phyloP scores from a whole-genome alignment of 2,888 invertebrate species.

The Himalopsyche tibetana region DNA sequence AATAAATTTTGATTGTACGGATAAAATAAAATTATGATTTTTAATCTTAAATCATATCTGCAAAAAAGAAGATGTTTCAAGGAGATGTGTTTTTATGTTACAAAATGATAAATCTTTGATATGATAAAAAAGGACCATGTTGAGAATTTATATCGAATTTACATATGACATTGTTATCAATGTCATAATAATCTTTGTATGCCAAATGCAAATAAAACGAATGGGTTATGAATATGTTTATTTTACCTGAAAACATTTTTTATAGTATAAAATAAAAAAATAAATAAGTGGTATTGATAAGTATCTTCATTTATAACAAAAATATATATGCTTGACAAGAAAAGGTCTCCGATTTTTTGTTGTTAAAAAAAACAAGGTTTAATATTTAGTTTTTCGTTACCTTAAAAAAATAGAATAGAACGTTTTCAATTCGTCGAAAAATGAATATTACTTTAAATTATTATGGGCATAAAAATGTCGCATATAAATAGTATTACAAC shows the following conservation, averaged over 20 bases:
- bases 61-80: slow-evolving; percentile 16
- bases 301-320: neutral
- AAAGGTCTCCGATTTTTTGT: no score
- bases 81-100: neutral
- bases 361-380: no score
- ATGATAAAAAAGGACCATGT: slow-evolving; percentile 37
- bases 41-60: slow-evolving; percentile 28
- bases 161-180: slow-evolving; percentile 42
- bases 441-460: no score
- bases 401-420: no score
- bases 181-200: slow-evolving; percentile 22
- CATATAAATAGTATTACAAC: no score
- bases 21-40: neutral
- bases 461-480: no score
- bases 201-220: slow-evolving; percentile 18
- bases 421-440: no score
- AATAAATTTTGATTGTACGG: neutral
- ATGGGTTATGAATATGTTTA: neutral
- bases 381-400: no score
- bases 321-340: no score
- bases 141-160: neutral
- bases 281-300: slow-evolving; percentile 7
- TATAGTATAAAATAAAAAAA: no score
- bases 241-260: no score
- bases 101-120: slow-evolving; percentile 34